Percentiles rank a stretch among this genome's conserved stretches.
phyloP scores from a whole-genome alignment of 2,888 invertebrate genomes.

The Anoplius nigerrimus region DNA sequence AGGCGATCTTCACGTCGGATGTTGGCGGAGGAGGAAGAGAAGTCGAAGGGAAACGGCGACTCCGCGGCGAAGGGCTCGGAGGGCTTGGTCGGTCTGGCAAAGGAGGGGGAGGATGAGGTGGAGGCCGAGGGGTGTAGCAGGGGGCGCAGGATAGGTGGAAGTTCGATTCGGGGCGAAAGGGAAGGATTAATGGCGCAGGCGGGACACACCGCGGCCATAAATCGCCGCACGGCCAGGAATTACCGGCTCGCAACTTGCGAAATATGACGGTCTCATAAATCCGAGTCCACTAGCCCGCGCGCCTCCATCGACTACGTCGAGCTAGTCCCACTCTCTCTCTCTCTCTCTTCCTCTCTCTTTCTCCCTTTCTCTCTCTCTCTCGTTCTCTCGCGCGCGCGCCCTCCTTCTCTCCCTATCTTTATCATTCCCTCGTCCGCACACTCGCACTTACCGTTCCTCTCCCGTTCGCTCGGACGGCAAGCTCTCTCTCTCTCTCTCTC shows the following conservation, averaged over 20 bases:
- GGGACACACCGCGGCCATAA: conserved; percentile 78
- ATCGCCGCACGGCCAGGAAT: conserved; percentile 78
- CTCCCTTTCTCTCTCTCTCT: conserved; percentile 29
- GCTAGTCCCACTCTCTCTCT: conserved; percentile 50
- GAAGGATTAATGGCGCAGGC: conserved; percentile 76
- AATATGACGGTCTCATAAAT: conserved; percentile 80
- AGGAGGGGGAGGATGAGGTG: conserved; percentile 12
- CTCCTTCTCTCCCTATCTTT: not conserved
- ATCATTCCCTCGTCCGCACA: not conserved
- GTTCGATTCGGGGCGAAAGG: conserved; percentile 72
- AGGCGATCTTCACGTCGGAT: not conserved
- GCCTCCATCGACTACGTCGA: conserved; percentile 67
- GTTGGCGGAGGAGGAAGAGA: not conserved
- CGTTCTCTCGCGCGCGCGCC: not conserved
- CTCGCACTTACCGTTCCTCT: conserved; percentile 1
- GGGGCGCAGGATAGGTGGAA: conserved; percentile 64
- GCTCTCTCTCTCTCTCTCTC: not conserved
- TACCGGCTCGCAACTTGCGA: conserved; percentile 79
- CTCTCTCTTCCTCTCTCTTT: conserved; percentile 34
- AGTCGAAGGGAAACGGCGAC: not conserved
- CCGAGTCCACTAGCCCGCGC: conserved; percentile 73
- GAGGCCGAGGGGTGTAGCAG: conserved; percentile 23
- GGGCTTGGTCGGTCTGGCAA: not conserved
- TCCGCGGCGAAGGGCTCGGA: conserved; percentile 7
- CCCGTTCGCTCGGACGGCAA: not conserved